phyloP scores from a whole-genome alignment of 2,888 invertebrate genomes.

The Trichogramma dendrolimi region DNA sequence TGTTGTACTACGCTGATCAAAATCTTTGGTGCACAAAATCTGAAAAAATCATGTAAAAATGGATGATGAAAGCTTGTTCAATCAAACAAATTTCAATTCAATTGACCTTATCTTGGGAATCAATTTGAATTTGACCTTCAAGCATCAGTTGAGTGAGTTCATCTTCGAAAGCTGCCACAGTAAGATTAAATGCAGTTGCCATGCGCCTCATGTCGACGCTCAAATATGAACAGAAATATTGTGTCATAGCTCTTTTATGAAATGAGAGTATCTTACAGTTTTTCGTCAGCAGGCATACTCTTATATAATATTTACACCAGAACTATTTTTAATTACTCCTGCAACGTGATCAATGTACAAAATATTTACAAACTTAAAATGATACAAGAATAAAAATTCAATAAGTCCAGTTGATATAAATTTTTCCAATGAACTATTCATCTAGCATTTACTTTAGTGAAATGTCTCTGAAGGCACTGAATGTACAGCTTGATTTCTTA shows the following conservation, averaged over 20 bases:
- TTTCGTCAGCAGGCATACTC: no score
- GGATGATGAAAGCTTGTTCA: background rate
- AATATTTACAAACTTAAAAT: no score
- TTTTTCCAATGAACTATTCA: no score
- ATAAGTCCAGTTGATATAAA: no score
- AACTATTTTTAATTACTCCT: no score
- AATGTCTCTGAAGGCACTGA: slow-evolving; percentile 20
- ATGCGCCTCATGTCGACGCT: slow-evolving; percentile 95
- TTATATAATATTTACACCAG: no score
- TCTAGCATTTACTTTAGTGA: background rate
- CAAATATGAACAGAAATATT: slow-evolving; percentile 94
- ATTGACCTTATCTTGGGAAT: slow-evolving; percentile 86
- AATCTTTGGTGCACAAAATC: slow-evolving; percentile 93
- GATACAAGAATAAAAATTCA: no score
- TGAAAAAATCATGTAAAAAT: slow-evolving; percentile 36
- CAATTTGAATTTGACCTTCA: slow-evolving; percentile 95
- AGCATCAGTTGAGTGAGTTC: slow-evolving; percentile 95
- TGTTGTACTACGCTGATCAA: slow-evolving; percentile 92
- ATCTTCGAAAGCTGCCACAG: slow-evolving; percentile 85
- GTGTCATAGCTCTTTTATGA: slow-evolving; percentile 93
- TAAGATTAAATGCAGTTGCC: slow-evolving; percentile 93
- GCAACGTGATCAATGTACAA: background rate
- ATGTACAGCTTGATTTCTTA: slow-evolving; percentile 35
- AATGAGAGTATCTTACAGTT: no score
- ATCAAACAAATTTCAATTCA: background rate